phyloP scores from a whole-genome alignment of 2,888 invertebrate genomes.

The Trichacis sp. region DNA sequence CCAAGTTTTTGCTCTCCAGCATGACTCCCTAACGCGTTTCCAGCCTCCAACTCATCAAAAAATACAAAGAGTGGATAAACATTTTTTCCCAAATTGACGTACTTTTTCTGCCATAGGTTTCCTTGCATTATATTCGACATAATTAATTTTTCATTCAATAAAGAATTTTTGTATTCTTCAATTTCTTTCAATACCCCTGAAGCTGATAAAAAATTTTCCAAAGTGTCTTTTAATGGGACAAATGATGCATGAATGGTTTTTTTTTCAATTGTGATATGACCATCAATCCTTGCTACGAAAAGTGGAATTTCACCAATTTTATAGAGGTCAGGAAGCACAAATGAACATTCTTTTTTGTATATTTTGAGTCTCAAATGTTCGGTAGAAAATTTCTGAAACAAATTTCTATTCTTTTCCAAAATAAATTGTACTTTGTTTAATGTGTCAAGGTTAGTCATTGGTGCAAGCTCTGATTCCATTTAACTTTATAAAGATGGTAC shows the following conservation, averaged over 20 bases:
- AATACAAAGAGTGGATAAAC: constrained; percentile 13
- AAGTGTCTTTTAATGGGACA: background rate
- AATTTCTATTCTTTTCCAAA: constrained; percentile 15
- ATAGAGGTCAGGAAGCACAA: constrained; percentile 15
- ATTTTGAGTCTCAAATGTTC: constrained; percentile 23
- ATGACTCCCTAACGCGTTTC: constrained; percentile 22
- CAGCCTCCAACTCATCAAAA: constrained; percentile 25
- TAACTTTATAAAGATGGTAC: constrained; percentile 14
- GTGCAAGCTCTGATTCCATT: constrained; percentile 1
- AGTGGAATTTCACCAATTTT: constrained; percentile 11
- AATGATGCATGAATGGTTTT: background rate
- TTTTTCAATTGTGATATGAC: background rate
- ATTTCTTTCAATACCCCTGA: constrained; percentile 8
- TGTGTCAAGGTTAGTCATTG: background rate
- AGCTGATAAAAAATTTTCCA: background rate
- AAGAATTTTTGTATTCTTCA: constrained; percentile 5
- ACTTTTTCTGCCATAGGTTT: constrained; percentile 26
- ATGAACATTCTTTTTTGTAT: constrained; percentile 22
- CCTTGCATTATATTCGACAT: constrained; percentile 20
- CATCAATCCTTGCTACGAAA: background rate
- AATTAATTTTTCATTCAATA: constrained; percentile 3
- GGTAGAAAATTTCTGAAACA: constrained; percentile 9
- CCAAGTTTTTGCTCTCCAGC: constrained; percentile 27
- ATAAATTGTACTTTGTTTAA: constrained; percentile 13
- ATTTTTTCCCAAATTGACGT: background rate